Base-by-base conservation (phyloP, 1,140 invertebrate species). In the Zaprionus kolodkinae region DNA sequence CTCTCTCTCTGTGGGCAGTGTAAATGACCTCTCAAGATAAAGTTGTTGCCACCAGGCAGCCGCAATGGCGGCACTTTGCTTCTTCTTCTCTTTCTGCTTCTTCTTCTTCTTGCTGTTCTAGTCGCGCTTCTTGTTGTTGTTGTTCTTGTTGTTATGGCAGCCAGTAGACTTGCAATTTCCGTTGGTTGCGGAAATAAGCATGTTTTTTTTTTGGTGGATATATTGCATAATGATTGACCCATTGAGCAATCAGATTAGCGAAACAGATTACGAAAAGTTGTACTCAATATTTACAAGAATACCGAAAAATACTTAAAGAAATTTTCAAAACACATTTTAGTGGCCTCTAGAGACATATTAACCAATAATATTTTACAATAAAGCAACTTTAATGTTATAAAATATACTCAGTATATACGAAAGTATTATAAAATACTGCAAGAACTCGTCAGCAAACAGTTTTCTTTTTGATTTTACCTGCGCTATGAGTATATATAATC, bases 1-100 rank as follows among this genome's bases (percentile, higher is more conserved):
- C 12, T 60, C 74, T 43, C 56, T 60, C 52, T 63, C 71, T 75
- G 57, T 74, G 71, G 62, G 66, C 74, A 89, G 84, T 89, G 84
- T 88, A 88, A 88, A 88, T 88, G 84, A 88, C 84, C 84, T 84
- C 85, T 88, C 74, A 63, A 89, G 84, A 88, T 88, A 88, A 88
- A 88, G 76, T 85, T 88, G 85, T 84, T 69, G 71, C 67, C 64
- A 87, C 79, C 78, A 87, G 74, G 69, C 79, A 64, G 81, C 68
- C 81, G 75, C 67, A 74, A 70, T 63, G 81, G 74, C 78, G 72
- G 62, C 62, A 48, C 13, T 43, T 52, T 10, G 4, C 10, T 80
- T 65, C 38, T 76, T 67, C 67, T 62, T 63, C 52, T 43, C 50
- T 2, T 21, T 21, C 21, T 21, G 1, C 1, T 21, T 21, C 21